Conservation (phyloP, 2,113 vertebrate genomes). For the Pleuronectes platessa region DNA sequence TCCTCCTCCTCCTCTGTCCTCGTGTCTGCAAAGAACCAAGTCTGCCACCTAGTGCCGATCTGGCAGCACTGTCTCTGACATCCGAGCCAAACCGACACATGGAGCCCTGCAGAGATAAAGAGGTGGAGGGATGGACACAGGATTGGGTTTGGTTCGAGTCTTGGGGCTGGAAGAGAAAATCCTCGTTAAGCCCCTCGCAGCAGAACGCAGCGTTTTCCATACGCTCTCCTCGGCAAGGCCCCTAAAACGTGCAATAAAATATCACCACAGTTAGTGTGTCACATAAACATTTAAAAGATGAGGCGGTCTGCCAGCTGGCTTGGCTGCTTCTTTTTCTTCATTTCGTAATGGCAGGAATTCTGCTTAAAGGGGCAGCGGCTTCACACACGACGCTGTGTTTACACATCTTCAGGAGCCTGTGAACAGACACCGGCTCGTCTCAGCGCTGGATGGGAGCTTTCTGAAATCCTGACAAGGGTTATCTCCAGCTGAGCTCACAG, state of each 20-base stretch:
- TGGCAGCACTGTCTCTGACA: not conserved
- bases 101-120: not conserved
- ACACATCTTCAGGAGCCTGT: not conserved
- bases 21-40: conserved; percentile 26
- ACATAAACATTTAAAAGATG: conserved; percentile 30
- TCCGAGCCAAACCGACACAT: not conserved
- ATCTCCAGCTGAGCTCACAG: not conserved
- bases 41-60: conserved; percentile 63
- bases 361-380: not conserved
- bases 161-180: not conserved
- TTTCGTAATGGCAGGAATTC: not conserved
- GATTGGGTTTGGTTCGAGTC: not conserved
- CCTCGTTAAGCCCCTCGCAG: not conserved
- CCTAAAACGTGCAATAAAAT: conserved; percentile 20
- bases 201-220: not conserved
- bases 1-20: not conserved
- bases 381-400: conserved; percentile 11
- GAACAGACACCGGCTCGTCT: not conserved
- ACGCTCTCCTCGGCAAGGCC: not conserved
- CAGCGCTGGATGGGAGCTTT: not conserved
- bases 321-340: not conserved
- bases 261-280: conserved; percentile 19
- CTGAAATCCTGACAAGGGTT: not conserved
- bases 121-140: not conserved
- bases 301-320: conserved; percentile 18